Evolutionary conservation across 2,113 vertebrate species (phyloP), one percentile per base, ranked within the genome.

Genomic region (Stegostoma tigrinum): DNA sequence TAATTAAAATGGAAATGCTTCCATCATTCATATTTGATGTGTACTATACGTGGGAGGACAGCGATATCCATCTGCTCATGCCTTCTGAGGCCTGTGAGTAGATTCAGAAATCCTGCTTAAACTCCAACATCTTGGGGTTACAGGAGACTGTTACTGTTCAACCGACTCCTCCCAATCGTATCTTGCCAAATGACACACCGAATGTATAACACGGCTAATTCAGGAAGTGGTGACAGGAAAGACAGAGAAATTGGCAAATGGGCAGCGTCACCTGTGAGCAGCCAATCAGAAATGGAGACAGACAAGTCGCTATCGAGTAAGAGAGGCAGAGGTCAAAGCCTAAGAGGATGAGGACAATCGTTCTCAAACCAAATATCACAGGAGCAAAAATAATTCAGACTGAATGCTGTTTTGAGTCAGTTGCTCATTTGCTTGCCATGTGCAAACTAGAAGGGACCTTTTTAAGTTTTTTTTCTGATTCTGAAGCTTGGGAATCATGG

Each of bases 1-100:
- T 93, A 67, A 93, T 93, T 93, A 93, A 93, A 67, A 93, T 17
- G 61, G 89, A 93, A 93, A 67, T 67, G 15, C 55, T 93, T 93
- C 66, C 61, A 93, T 93, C 64, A 93, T 93, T 67, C 61, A 93
- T 93, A 66, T 93, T 8, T 38, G 89, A 93, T 38, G 89, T 66
- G 19, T 19, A 66, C 21, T 66, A 21, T 34, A 93, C 2, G 19
- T 61, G 61, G 2, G 34, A 66, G 89, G 21, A 55, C 14, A 6
- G 55, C 38, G 55, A 64, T 91, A 64, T 34, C 52, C 30, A 91
- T 91, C 89, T 91, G 89, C 89, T 66, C 21, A 52, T 66, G 61
- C 19, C 89, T 61, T 67, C 42, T n/a, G 61, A 66, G 61, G 89
- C 61, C 61, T 93, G 38, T 67, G 38, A 66, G 34, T 66, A 61